These are phyloP conservation scores for Probaryconus sp. DNA, from an alignment of 1,140 invertebrate genomes.

Conservation along the genomic window DNA sequence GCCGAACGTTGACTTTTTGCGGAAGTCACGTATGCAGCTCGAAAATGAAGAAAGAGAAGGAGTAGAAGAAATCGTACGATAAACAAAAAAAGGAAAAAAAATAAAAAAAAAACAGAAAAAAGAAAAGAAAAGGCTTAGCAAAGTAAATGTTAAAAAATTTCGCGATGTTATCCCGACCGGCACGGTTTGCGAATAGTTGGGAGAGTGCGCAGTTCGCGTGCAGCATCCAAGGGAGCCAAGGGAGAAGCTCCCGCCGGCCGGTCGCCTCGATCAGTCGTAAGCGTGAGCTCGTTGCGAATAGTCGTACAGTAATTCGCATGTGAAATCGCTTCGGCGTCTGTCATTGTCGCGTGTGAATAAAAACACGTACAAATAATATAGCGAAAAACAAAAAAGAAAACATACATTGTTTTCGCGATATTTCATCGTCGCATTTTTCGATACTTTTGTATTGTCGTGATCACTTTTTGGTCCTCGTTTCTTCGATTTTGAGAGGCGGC, in stretches of 20 bases:
- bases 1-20: slow-evolving; percentile 28
- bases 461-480: no score
- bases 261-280: slow-evolving; percentile 38
- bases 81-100: neutral
- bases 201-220: slow-evolving; percentile 50
- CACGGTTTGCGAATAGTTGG: slow-evolving; percentile 22
- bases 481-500: no score
- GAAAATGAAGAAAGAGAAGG: neutral
- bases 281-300: slow-evolving; percentile 47
- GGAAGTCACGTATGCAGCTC: slow-evolving; percentile 19
- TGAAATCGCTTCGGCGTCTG: neutral
- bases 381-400: no score
- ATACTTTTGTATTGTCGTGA: no score
- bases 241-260: slow-evolving; percentile 39
- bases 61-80: neutral
- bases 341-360: no score
- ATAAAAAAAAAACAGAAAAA: neutral
- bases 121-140: neutral
- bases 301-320: slow-evolving; percentile 6
- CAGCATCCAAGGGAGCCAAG: slow-evolving; percentile 52
- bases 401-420: no score
- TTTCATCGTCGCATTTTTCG: no score
- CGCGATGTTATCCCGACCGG: slow-evolving; percentile 25
- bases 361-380: no score
- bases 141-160: slow-evolving; percentile 35